Base-by-base conservation (phyloP, 2,888 invertebrate species). In the Adelphocoris suturalis region DNA sequence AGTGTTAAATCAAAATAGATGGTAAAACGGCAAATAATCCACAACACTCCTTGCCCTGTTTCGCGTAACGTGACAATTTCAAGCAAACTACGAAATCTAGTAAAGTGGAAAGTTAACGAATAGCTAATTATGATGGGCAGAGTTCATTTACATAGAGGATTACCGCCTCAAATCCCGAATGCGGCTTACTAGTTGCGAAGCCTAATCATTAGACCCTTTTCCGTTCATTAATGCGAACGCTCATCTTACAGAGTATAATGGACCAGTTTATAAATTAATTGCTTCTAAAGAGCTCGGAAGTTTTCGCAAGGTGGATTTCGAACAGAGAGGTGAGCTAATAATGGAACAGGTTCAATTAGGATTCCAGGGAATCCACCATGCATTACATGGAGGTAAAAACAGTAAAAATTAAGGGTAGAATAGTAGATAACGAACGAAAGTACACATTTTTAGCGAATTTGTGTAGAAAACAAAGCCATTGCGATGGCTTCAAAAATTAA, bases 151-250 rank as follows among this genome's bases (percentile, higher is more conserved):
- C 68, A 68, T 68, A 61, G 19, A 61, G 68, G 68, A 68, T 12
- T 23, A 68, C 57, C 57, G 57, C 23, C 23, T 68, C 68, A 68
- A 68, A 68, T 68, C 68, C 68, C 68, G 13, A 23, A 68, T 23
- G 11, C 7, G 68, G 68, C 68, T 68, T 68, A 68, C 68, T 12
- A 68, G 23, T 68, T 68, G 68, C 0, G 68, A 16, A 13, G 16
- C 14, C 68, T 68, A 68, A 68, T 68, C 68, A 68, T 68, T 68
- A 19, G 23, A 68, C 68, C 68, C 68, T 68, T 68, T 68, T 11
- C 68, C 19, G 23, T 68, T 68, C 68, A 68, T 68, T 68, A 68
- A 68, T 68, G 61, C 61, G 9, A n/a, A 14, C 19, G 61, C 61
- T 61, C 61, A n/a, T 19, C 61, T 61, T 68, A 68, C 68, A 23